A percentile compares a stretch with the other conserved stretches of the same genome.
phyloP scores from a whole-genome alignment of 2,113 vertebrate genomes.

The Atlantisia rogersi region DNA sequence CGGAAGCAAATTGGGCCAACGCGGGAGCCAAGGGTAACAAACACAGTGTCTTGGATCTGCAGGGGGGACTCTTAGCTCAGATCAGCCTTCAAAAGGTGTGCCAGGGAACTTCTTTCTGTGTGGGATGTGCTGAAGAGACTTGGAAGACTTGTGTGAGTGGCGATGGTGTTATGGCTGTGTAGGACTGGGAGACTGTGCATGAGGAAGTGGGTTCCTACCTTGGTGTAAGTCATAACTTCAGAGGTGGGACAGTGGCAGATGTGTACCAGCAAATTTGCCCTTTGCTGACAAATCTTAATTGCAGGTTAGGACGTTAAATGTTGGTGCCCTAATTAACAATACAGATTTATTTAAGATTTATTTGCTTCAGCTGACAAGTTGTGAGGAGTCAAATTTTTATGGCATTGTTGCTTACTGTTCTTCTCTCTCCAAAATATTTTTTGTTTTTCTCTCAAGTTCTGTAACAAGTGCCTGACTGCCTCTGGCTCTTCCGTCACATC shows the following conservation, averaged over 20 bases:
- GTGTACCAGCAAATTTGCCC: fast-evolving
- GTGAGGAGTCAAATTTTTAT: neutral
- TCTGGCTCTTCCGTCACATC: neutral
- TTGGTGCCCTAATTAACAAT: neutral
- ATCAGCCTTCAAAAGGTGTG: neutral
- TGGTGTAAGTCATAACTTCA: neutral
- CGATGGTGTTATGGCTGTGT: neutral
- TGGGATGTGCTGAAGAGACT: neutral
- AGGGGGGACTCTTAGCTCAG: neutral
- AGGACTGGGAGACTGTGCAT: neutral
- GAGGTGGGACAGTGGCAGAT: neutral
- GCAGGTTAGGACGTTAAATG: neutral
- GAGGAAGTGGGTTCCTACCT: neutral
- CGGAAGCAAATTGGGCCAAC: neutral
- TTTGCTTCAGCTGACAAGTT: neutral
- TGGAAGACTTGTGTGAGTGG: neutral
- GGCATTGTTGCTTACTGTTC: neutral
- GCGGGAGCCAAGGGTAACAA: neutral
- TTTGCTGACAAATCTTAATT: neutral
- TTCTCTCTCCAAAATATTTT: neutral
- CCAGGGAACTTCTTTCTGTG: neutral
- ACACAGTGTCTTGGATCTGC: neutral
- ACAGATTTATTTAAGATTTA: neutral
- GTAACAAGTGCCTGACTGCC: neutral
- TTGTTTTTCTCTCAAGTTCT: neutral